phyloP scores from a whole-genome alignment of 2,797 vertebrate species.

The Alosa sapidissima region DNA sequence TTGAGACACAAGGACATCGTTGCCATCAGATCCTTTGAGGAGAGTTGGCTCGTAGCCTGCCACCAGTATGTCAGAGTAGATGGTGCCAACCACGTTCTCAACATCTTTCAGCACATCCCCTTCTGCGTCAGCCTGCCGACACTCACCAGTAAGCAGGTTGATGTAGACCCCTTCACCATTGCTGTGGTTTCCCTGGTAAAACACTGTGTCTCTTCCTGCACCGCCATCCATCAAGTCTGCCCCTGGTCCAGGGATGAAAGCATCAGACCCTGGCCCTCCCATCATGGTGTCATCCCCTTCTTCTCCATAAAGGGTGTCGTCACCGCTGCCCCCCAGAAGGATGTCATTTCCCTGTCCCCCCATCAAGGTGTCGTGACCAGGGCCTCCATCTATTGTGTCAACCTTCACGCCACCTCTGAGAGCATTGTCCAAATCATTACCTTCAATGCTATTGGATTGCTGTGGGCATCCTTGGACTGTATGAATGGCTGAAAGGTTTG shows the following conservation, averaged over 20 bases:
- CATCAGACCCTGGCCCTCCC: slow-evolving; percentile 54
- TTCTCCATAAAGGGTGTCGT: slow-evolving; percentile 62
- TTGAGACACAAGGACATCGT: slow-evolving; percentile 59
- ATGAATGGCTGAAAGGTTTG: slow-evolving; percentile 54
- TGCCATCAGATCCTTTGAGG: slow-evolving; percentile 59
- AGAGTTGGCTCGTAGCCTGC: slow-evolving; percentile 57
- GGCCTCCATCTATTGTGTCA: slow-evolving; percentile 54
- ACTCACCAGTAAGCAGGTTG: slow-evolving; percentile 58
- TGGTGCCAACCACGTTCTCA: slow-evolving; percentile 61
- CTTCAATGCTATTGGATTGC: slow-evolving; percentile 52
- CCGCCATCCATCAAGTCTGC: slow-evolving; percentile 52
- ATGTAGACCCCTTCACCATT: slow-evolving; percentile 59
- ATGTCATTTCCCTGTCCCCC: slow-evolving; percentile 59
- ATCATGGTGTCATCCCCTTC: slow-evolving; percentile 61
- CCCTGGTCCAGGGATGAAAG: slow-evolving; percentile 54
- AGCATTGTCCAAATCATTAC: slow-evolving; percentile 51
- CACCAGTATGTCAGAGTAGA: slow-evolving; percentile 61
- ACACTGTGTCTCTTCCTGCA: slow-evolving; percentile 54
- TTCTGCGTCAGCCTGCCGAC: slow-evolving; percentile 60
- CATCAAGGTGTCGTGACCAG: slow-evolving; percentile 57
- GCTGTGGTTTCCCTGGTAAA: slow-evolving; percentile 55
- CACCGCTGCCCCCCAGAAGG: slow-evolving; percentile 54
- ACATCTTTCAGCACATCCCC: slow-evolving; percentile 62
- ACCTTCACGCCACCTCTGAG: slow-evolving; percentile 56
- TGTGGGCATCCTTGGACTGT: slow-evolving; percentile 55